Evolutionary conservation across 2,113 vertebrate species (phyloP).

Genomic region (Podarcis raffonei): DNA sequence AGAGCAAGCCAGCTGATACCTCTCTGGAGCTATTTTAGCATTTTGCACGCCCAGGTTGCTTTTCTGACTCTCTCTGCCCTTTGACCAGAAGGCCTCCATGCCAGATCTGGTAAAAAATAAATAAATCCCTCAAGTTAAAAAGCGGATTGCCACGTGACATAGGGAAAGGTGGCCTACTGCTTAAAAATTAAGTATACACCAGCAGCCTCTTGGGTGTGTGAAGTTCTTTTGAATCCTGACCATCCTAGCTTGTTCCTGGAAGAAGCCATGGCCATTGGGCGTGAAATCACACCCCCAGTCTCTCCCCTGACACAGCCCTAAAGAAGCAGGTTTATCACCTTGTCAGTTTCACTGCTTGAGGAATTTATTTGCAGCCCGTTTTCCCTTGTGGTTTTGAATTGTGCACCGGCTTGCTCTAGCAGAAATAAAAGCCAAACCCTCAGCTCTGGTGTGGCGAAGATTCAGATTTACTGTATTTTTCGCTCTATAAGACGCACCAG

Average conservation of each 20-base stretch:
- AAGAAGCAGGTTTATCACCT: constrained; percentile 58
- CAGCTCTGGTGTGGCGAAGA: background rate
- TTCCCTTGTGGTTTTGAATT: constrained; percentile 2
- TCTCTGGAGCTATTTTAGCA: background rate
- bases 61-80: constrained; percentile 20
- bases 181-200: background rate
- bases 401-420: background rate
- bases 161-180: background rate
- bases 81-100: background rate
- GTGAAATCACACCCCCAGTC: background rate
- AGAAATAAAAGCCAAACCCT: background rate
- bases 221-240: background rate
- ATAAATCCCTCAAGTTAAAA: background rate
- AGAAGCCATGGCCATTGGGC: background rate
- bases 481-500: no score
- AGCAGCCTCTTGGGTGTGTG: background rate
- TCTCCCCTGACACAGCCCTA: constrained; percentile 2
- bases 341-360: constrained; percentile 54
- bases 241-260: background rate
- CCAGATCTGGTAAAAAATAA: background rate
- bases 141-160: background rate
- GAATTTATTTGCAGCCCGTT: constrained; percentile 60
- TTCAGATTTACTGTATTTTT: no score
- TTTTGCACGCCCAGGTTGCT: background rate
- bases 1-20: background rate